Base-by-base conservation (phyloP, 2,797 vertebrate genomes). In the Molothrus ater region DNA sequence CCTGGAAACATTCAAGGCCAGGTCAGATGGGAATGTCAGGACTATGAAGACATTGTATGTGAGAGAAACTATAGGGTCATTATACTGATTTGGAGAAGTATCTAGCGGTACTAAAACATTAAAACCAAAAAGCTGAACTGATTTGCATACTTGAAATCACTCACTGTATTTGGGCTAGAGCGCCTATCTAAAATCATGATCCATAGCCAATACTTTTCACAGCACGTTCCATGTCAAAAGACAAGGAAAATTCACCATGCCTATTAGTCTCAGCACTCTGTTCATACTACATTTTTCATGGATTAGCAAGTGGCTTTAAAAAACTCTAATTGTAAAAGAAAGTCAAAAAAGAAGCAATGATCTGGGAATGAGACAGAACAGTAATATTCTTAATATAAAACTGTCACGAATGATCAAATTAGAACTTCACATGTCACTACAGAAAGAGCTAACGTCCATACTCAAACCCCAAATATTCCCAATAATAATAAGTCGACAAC, bases 281-380 rank as follows among this genome's bases (percentile, higher is more conserved):
- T 71, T 75, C 84, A 80, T 47, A 19, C 11, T 43, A 84, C 76
- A 66, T 88, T 89, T 95, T 80, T 95, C 86, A 95, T 43, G 86
- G 86, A 51, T 92, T 88, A 94, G 42, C 63, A 72, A 92, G 34
- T 32, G 38, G 71, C 50, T 90, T 91, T 74, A 45, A 64, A 78
- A 90, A 92, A 40, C 36, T 82, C 17, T 72, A 80, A 92, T 17
- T 63, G 28, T 56, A 91, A 90, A 90, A 94, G 18, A 78, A 57
- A 75, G 40, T 14, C 45, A 26, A 79, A 88, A 93, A 93, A 82
- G 34, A 50, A 90, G 47, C 7, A 63, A 28, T 31, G 26, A 88
- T 43, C 43, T 88, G 42, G 40, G 60, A 93, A 65, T n/a, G 26
- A 63, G 56, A 80, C 17, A 74, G 59, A 82, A 5, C 45, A 68